Evolutionary conservation across 1,140 invertebrate genomes (phyloP).

Genomic region (Cephus cinctus): DNA sequence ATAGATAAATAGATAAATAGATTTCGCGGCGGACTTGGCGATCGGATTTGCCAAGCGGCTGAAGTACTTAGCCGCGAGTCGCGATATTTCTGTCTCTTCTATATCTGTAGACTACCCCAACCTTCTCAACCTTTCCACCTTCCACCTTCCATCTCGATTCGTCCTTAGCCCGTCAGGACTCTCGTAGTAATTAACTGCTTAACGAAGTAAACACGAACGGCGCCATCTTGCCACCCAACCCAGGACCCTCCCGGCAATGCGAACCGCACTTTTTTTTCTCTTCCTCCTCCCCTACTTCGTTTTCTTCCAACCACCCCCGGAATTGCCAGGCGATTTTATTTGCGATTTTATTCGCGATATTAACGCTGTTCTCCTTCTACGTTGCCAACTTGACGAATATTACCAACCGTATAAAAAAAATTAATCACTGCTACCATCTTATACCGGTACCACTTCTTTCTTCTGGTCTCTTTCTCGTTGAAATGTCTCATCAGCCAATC

Average conservation of each 20-base stretch:
- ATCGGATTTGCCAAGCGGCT: constrained; percentile 45
- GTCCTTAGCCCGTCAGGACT: constrained; percentile 24
- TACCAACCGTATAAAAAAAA: no score
- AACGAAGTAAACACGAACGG: constrained; percentile 56
- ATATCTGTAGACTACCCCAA: not conserved
- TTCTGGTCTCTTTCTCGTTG: no score
- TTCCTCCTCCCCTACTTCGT: constrained; percentile 13
- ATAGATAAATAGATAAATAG: constrained; percentile 52
- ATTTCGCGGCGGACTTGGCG: constrained; percentile 45
- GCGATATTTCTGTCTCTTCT: not conserved
- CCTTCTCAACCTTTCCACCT: not conserved
- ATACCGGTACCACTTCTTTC: no score
- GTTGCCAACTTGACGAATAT: no score
- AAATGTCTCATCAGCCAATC: no score
- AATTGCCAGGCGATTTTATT: constrained; percentile 27
- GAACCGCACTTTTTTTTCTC: constrained; percentile 24
- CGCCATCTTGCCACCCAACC: constrained; percentile 48
- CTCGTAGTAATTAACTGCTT: constrained; percentile 55
- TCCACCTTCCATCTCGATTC: constrained; percentile 2
- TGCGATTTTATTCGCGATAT: constrained; percentile 20
- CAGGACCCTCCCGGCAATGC: not conserved
- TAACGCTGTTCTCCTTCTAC: constrained; percentile 31
- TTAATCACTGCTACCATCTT: no score
- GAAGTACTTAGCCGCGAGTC: constrained; percentile 24
- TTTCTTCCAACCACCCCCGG: not conserved